These are phyloP conservation scores for Allolobophora icterica DNA, from an alignment of 2,888 invertebrate species.

Conservation along the genomic window DNA sequence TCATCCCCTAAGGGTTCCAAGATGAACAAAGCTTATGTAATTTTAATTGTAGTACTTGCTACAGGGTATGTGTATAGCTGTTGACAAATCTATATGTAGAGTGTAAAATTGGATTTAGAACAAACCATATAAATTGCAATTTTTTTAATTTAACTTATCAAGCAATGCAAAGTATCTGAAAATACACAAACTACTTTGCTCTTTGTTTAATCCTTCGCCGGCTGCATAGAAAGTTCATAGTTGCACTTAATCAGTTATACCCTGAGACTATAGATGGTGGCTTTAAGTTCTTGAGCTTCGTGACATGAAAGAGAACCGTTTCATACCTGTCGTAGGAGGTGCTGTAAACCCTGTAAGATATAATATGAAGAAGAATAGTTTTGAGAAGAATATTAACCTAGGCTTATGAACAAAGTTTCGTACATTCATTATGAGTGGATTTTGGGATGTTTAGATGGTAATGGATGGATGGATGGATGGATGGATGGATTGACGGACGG, in stretches of 20 bases:
- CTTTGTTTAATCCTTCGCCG: neutral
- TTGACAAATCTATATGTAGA: too few relatives aligned
- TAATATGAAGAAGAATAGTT: neutral
- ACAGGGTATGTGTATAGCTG: too few relatives aligned
- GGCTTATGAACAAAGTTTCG: neutral
- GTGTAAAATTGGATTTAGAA: too few relatives aligned
- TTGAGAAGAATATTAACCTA: neutral
- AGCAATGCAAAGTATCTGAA: neutral
- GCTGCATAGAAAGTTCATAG: neutral
- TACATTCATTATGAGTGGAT: too few relatives aligned
- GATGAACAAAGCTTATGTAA: neutral
- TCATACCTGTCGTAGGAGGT: neutral
- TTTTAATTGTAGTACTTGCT: neutral
- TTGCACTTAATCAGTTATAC: neutral
- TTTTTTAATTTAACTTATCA: neutral
- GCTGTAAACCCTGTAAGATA: neutral
- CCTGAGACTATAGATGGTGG: neutral
- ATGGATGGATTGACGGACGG: too few relatives aligned
- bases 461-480: too few relatives aligned
- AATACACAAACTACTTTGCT: neutral
- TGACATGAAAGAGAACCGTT: neutral
- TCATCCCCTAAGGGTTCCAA: neutral
- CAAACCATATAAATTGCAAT: too few relatives aligned
- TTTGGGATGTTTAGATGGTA: too few relatives aligned
- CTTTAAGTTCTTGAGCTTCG: neutral